Base-by-base conservation (phyloP, 2,888 invertebrate species). In the Cantharis nigra region DNA sequence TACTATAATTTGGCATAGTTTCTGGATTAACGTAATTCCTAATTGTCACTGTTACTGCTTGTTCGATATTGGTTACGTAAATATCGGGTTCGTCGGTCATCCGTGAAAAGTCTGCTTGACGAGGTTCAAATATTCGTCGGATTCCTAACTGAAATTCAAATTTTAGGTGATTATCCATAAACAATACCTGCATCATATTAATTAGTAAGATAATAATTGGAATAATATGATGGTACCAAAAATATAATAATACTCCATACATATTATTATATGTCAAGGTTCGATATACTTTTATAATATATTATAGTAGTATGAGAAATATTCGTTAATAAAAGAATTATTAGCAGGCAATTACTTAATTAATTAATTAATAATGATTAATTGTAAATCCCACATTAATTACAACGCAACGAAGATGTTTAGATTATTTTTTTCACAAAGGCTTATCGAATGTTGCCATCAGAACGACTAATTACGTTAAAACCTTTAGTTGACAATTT, bases 41-140 rank as follows among this genome's bases (percentile, higher is more conserved):
- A 83, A 96, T 95, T 84, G 93, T 94, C 14, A 96, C 94, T 72
- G 95, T 95, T 79, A 96, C 94, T 16, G 94, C 93, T 88, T 96
- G 96, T 87, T 96, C 95, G 83, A 96, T 93, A 87, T 95, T 95
- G 75, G 94, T 92, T 49, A 95, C 95, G 85, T 95, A 96, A 76
- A 95, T 92, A 63, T 93, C 92, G n/a, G 91, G 88, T 84, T 95
- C 94, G 18, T 91, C 90, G 30, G 96, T 95, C 95, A 96, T 95
- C 76, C 92, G 92, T 16, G 93, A 91, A 85, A 96, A 93, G 89
- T 96, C 94, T 3, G 94, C 93, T 79, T 93, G 92, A 77, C 94
- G 91, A 2, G 96, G 95, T 87, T 96, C 95, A 86, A 96, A 96
- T 69, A 95, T 93, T 85, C 94, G 93, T 80, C 91, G 90, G 80